Percentiles rank a stretch among this genome's conserved stretches.
Evolutionary conservation across 2,797 vertebrate genomes (phyloP).

Genomic region (Arctocebus calabarensis): DNA sequence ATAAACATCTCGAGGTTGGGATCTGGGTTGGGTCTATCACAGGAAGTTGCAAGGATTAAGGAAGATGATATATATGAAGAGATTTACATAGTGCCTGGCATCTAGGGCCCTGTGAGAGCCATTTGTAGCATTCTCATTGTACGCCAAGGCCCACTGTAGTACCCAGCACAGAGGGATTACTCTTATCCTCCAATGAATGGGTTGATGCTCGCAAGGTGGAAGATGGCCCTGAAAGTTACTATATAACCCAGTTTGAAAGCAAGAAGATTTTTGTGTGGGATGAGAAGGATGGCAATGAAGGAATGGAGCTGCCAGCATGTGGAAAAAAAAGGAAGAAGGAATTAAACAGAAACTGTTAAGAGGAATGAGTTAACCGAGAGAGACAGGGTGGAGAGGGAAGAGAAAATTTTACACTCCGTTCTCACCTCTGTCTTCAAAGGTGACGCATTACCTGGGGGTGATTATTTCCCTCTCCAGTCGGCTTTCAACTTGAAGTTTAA

Average conservation of each 20-base stretch:
- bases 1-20: background rate
- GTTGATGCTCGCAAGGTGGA: background rate
- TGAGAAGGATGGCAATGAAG: background rate
- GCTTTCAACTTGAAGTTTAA: conserved; percentile 71
- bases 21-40: background rate
- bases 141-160: background rate
- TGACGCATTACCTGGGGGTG: conserved; percentile 38
- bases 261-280: background rate
- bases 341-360: background rate
- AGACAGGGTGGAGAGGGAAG: too few species aligned
- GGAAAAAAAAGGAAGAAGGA: background rate
- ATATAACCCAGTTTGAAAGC: background rate
- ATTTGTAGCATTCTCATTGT: background rate
- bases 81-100: background rate
- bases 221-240: background rate
- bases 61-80: background rate
- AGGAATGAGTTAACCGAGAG: conserved; percentile 25
- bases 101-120: background rate
- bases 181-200: background rate
- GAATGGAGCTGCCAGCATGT: background rate
- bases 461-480: conserved; percentile 56
- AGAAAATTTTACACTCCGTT: background rate
- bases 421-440: conserved; percentile 57
- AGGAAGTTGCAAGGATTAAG: background rate
- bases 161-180: accelerated